These are phyloP conservation scores for Colletes gigas DNA, from an alignment of 1,140 invertebrate species.

Conservation along the genomic window DNA sequence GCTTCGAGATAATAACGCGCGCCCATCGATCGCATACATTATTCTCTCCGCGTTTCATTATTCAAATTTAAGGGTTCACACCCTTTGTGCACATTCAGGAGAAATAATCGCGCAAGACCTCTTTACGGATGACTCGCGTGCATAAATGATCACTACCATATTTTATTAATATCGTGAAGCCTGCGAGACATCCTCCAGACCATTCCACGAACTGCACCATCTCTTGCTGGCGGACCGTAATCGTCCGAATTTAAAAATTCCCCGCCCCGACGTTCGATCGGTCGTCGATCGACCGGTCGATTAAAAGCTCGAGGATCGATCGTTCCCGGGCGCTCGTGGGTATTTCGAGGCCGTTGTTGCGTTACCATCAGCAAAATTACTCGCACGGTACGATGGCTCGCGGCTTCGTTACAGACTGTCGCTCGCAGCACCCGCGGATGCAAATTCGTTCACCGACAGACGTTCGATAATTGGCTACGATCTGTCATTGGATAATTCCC, in stretches of 20 bases:
- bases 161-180: too few species aligned
- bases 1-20: too few species aligned
- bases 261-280: neutral
- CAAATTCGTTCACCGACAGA: slow-evolving; percentile 34
- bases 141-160: too few species aligned
- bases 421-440: slow-evolving; percentile 16
- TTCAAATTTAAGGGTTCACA: too few species aligned
- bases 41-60: too few species aligned
- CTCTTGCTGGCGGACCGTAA: too few species aligned
- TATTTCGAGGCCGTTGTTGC: neutral
- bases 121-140: too few species aligned
- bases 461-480: slow-evolving; percentile 33
- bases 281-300: neutral
- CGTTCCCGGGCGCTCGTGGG: neutral
- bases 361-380: slow-evolving; percentile 33
- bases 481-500: slow-evolving; percentile 21
- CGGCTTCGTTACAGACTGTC: slow-evolving; percentile 31
- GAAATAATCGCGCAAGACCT: too few species aligned
- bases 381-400: slow-evolving; percentile 14
- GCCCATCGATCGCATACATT: too few species aligned
- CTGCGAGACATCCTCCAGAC: too few species aligned
- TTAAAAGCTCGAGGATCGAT: neutral
- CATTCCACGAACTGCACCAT: too few species aligned
- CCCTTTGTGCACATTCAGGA: too few species aligned
- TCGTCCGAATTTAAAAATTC: neutral